These are phyloP conservation scores for Macrotrachela quadricornifera DNA, from an alignment of 1,140 invertebrate genomes.

Conservation along the genomic window DNA sequence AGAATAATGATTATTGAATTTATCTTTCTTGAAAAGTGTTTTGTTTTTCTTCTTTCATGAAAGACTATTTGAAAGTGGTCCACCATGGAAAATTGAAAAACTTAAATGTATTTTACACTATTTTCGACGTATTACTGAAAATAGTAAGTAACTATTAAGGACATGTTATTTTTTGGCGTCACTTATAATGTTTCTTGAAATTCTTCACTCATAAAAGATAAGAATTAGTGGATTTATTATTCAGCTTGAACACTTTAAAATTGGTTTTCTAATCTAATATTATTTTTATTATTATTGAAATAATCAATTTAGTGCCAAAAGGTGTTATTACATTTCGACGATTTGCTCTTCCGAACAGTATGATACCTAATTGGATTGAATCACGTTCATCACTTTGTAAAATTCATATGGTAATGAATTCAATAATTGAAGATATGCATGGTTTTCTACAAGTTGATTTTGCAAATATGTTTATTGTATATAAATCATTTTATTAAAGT, in stretches of 20 bases:
- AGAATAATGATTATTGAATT: not conserved
- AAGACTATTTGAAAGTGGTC: not conserved
- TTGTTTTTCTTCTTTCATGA: not conserved
- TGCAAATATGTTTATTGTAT: constrained; percentile 57
- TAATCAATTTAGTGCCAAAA: constrained; percentile 34
- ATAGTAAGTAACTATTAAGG: constrained; percentile 22
- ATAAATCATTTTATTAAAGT: too few relatives aligned
- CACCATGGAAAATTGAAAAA: constrained; percentile 39
- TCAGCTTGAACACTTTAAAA: too few relatives aligned
- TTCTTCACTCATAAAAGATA: too few relatives aligned
- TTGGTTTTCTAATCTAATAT: too few relatives aligned
- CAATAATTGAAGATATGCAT: constrained; percentile 22
- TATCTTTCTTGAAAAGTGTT: constrained; percentile 11
- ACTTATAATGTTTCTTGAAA: too few relatives aligned
- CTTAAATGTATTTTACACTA: constrained; percentile 69
- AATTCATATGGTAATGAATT: too few relatives aligned
- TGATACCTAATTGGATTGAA: too few relatives aligned
- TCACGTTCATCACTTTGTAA: too few relatives aligned
- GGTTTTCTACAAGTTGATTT: constrained; percentile 49
- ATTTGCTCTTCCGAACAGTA: not conserved
- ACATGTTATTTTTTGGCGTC: too few relatives aligned
- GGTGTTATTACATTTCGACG: constrained; percentile 46
- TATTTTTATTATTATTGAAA: too few relatives aligned
- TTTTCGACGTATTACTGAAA: constrained; percentile 49
- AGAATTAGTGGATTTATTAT: too few relatives aligned